These are phyloP conservation scores for Alces alces DNA, from an alignment of 2,113 vertebrate species.

Conservation along the genomic window DNA sequence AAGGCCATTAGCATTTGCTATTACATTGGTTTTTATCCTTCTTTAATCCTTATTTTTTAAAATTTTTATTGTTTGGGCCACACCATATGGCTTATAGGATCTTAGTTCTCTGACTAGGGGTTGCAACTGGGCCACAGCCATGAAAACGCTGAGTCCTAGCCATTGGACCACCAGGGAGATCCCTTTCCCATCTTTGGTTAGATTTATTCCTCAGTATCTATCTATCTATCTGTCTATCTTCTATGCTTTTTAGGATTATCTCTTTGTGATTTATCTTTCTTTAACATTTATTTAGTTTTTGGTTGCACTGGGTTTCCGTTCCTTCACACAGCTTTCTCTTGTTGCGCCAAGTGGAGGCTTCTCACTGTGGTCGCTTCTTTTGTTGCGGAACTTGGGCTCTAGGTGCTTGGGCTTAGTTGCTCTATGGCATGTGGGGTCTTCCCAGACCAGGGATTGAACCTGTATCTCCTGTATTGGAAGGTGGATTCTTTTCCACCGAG, in stretches of 20 bases:
- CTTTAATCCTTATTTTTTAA: neutral
- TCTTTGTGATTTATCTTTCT: neutral
- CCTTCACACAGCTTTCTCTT: neutral
- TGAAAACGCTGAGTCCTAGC: neutral
- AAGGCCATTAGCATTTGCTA: neutral
- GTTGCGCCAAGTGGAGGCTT: neutral
- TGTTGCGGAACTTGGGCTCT: neutral
- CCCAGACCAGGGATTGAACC: neutral
- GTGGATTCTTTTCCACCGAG: neutral
- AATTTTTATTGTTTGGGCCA: neutral
- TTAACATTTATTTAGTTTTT: neutral
- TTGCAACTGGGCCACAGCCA: neutral
- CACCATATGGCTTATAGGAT: neutral
- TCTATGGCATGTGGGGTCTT: neutral
- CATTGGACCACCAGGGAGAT: neutral
- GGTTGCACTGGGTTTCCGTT: neutral
- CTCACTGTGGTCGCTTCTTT: neutral
- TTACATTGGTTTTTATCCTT: neutral
- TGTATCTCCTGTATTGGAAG: neutral
- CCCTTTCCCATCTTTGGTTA: neutral
- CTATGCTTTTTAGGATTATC: neutral
- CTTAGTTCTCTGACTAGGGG: neutral
- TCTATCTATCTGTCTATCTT: neutral
- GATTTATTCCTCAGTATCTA: neutral
- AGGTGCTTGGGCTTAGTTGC: neutral